Percentiles rank a stretch among this genome's conserved stretches.
phyloP scores from a whole-genome alignment of 2,113 vertebrate genomes.

The Otolemur garnettii region DNA sequence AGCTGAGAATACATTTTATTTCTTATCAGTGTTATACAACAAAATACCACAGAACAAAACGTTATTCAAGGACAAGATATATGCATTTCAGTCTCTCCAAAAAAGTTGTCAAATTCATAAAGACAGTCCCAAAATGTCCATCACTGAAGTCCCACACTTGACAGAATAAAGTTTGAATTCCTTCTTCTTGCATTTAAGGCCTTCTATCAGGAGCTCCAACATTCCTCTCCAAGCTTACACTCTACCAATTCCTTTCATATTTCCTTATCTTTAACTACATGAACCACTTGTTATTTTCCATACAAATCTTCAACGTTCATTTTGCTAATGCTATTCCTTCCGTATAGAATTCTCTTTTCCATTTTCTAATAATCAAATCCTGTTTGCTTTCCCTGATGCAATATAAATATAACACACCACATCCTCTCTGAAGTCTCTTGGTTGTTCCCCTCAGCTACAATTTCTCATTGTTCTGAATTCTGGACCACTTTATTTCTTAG shows the following conservation, averaged over 20 bases:
- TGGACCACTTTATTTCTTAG: slow-evolving; percentile 41
- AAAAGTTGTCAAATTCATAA: slow-evolving; percentile 41
- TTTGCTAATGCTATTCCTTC: slow-evolving; percentile 23
- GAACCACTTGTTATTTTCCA: slow-evolving; percentile 33
- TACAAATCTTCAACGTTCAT: slow-evolving; percentile 31
- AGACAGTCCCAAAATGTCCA: not conserved
- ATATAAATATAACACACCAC: not conserved
- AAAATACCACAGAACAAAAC: not conserved
- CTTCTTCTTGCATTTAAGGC: slow-evolving; percentile 9
- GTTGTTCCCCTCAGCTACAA: slow-evolving; percentile 29
- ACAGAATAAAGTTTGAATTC: slow-evolving; percentile 13
- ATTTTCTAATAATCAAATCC: slow-evolving; percentile 44
- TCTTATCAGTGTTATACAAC: not conserved
- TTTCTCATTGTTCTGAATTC: slow-evolving; percentile 20
- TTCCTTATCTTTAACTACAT: slow-evolving; percentile 22
- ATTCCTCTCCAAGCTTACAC: not conserved
- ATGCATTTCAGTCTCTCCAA: slow-evolving; percentile 14
- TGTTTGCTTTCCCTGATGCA: not conserved
- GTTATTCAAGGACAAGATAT: not conserved
- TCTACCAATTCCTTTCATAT: not conserved
- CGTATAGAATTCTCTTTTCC: slow-evolving; percentile 33
- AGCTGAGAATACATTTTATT: not conserved
- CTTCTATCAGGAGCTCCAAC: not conserved
- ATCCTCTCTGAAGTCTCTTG: slow-evolving; percentile 8
- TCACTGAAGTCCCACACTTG: not conserved